phyloP scores from a whole-genome alignment of 2,113 vertebrate genomes.

The Todiramphus saurophagus region DNA sequence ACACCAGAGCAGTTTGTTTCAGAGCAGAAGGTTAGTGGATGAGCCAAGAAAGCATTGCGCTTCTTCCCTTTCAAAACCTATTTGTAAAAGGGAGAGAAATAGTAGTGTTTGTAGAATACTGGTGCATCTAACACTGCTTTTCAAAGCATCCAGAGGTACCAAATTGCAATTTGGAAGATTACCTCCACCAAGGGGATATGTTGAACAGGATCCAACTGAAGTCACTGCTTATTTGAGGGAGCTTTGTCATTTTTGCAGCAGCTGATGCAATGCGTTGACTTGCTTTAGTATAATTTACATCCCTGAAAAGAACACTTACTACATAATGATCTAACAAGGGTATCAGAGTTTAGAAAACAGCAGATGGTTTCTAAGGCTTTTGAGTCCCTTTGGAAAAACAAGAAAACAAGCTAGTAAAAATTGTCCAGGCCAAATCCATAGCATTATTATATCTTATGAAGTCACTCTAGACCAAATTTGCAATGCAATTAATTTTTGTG shows the following conservation, averaged over 20 bases:
- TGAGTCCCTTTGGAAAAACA: background rate
- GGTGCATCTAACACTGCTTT: background rate
- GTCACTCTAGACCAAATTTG: background rate
- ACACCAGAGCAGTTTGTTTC: background rate
- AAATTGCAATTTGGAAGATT: background rate
- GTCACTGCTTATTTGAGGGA: background rate
- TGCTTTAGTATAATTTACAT: background rate
- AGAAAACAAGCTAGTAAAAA: background rate
- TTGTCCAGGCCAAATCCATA: background rate
- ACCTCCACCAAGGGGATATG: background rate
- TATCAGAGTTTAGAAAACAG: constrained; percentile 1
- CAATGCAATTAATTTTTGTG: background rate
- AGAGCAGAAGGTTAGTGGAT: background rate
- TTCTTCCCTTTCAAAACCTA: background rate
- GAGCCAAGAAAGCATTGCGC: background rate
- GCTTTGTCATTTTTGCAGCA: background rate
- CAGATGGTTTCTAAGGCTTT: background rate
- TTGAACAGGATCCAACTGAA: background rate
- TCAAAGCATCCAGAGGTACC: background rate
- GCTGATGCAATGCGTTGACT: background rate
- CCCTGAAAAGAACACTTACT: background rate
- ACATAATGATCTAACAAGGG: background rate
- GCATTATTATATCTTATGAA: background rate
- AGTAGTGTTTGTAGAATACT: background rate
- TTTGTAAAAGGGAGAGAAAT: background rate